Conservation (phyloP, 1,140 invertebrate genomes). For the Brachionus manjavacas region DNA sequence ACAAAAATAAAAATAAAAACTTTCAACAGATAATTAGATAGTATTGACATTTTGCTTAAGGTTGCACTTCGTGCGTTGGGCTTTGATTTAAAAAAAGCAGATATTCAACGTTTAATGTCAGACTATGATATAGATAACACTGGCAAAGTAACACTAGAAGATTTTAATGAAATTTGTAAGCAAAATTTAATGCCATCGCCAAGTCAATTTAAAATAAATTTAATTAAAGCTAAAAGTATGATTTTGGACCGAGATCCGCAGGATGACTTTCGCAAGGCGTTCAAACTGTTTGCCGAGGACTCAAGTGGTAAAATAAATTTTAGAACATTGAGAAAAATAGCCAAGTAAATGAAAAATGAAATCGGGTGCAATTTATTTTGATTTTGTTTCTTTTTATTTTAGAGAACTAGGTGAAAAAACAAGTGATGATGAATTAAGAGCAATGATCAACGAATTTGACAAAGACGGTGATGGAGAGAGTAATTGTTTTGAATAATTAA, state of each 20-base stretch:
- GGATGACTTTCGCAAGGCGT: slow-evolving; percentile 57
- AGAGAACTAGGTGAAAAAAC: slow-evolving; percentile 58
- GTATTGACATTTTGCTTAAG: slow-evolving; percentile 44
- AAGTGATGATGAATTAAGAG: slow-evolving; percentile 57
- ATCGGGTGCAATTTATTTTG: not conserved
- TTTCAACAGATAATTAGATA: not conserved
- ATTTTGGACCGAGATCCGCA: slow-evolving; percentile 57
- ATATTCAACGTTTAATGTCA: slow-evolving; percentile 54
- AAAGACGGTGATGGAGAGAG: slow-evolving; percentile 57
- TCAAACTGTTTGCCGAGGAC: slow-evolving; percentile 59
- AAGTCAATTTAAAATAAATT: not conserved
- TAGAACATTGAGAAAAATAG: slow-evolving; percentile 55
- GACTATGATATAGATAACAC: slow-evolving; percentile 55
- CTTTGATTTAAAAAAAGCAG: slow-evolving; percentile 58
- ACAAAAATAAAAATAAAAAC: too few species aligned
- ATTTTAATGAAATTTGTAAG: slow-evolving; percentile 59
- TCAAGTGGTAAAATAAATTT: slow-evolving; percentile 57
- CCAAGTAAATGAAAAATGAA: slow-evolving; percentile 48
- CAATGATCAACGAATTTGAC: slow-evolving; percentile 60
- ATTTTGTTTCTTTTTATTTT: slow-evolving; percentile 4
- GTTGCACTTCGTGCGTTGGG: slow-evolving; percentile 57
- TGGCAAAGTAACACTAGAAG: slow-evolving; percentile 56
- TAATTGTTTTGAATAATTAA: slow-evolving; percentile 46
- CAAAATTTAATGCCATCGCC: slow-evolving; percentile 10
- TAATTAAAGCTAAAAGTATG: slow-evolving; percentile 55